phyloP scores from a whole-genome alignment of 1,140 invertebrate species.

The Rhizoglyphus robini region DNA sequence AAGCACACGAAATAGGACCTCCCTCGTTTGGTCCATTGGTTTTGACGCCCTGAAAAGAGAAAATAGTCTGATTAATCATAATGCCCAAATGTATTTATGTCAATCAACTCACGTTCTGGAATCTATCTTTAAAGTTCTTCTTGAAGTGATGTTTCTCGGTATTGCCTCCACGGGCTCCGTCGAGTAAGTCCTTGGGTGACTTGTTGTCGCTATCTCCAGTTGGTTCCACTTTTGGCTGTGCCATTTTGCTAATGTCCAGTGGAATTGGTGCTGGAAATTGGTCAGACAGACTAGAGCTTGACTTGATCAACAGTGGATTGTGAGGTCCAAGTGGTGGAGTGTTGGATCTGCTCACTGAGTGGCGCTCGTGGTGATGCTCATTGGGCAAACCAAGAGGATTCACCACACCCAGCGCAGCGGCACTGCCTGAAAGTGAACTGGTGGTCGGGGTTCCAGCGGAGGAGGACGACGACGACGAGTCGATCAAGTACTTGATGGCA shows the following conservation, averaged over 20 bases:
- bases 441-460: background rate
- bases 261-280: background rate
- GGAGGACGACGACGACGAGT: background rate
- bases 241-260: background rate
- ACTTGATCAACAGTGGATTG: background rate
- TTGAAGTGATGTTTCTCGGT: slow-evolving; percentile 10
- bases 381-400: background rate
- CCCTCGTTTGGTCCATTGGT: background rate
- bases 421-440: background rate
- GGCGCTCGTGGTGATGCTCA: background rate
- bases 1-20: background rate
- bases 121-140: slow-evolving; percentile 21
- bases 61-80: background rate
- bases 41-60: background rate
- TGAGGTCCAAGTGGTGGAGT: background rate
- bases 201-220: background rate
- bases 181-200: background rate
- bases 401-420: no score
- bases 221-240: background rate
- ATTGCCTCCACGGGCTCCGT: background rate
- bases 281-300: background rate
- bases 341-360: background rate
- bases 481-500: slow-evolving; percentile 3
- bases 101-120: slow-evolving; percentile 14
- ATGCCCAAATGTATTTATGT: background rate